Conservation (phyloP, 2,797 vertebrate species). For the Gymnothorax reevesii region DNA sequence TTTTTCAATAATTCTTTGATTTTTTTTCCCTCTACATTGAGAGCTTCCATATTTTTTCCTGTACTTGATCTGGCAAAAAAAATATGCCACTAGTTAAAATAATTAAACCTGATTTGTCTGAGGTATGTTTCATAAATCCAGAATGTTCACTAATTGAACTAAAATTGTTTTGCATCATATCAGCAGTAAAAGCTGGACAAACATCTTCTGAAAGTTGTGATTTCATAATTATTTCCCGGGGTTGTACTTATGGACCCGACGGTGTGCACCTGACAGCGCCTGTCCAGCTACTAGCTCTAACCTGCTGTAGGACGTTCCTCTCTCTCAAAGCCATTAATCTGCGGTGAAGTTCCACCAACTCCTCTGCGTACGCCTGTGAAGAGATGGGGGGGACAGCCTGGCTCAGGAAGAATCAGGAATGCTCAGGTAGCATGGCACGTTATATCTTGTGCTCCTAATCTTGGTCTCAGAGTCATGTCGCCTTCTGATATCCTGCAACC, state of each 20-base stretch:
- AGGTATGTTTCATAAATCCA: no score
- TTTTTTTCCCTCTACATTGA: no score
- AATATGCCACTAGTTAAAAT: no score
- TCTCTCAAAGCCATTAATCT: conserved; percentile 94
- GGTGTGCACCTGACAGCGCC: neutral
- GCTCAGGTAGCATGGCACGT: neutral
- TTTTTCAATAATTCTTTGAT: no score
- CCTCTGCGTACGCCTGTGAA: conserved; percentile 91
- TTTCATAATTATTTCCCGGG: no score
- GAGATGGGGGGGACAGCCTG: neutral
- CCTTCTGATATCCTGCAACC: neutral
- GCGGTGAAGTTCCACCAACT: conserved; percentile 94
- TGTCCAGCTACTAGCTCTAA: neutral
- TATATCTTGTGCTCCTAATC: neutral
- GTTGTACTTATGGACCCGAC: neutral
- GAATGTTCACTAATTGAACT: no score
- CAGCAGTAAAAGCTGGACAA: no score
- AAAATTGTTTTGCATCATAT: no score
- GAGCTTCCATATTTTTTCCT: no score
- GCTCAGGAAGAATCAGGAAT: neutral
- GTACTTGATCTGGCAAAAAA: no score
- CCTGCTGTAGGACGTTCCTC: conserved; percentile 93
- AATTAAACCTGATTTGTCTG: no score
- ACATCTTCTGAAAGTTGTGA: no score
- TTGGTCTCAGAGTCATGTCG: neutral